A percentile compares a stretch with the other conserved stretches of the same genome.
These are phyloP conservation scores for Beaufortia kweichowensis DNA, from an alignment of 2,113 vertebrate species.

Conservation along the genomic window DNA sequence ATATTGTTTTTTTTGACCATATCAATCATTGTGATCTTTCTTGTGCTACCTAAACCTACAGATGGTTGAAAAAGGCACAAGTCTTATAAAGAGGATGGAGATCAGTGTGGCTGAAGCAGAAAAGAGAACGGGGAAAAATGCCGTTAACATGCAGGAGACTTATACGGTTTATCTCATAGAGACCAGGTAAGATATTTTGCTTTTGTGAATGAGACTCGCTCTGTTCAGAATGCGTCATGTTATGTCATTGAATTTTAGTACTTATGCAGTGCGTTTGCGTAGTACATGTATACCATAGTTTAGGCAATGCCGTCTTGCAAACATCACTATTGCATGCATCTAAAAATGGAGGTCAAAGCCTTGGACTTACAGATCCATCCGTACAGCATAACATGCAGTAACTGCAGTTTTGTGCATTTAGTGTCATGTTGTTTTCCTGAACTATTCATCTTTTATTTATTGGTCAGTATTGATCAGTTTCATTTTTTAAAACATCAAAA, in stretches of 20 bases:
- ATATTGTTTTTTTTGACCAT: no score
- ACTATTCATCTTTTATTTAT: no score
- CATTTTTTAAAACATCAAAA: no score
- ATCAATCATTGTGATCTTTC: background rate
- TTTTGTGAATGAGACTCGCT: background rate
- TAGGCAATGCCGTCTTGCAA: background rate
- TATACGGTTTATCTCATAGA: constrained; percentile 96
- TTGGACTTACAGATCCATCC: no score
- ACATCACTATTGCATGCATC: background rate
- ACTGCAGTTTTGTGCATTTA: no score
- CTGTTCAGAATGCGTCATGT: background rate
- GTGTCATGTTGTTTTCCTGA: no score
- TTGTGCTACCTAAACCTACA: constrained; percentile 48
- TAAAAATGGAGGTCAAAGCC: no score
- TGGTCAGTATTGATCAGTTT: no score
- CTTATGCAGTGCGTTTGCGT: no score
- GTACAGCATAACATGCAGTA: no score
- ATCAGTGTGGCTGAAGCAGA: constrained; percentile 92
- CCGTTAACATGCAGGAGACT: constrained; percentile 92
- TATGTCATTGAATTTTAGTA: background rate
- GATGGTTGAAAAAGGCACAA: constrained; percentile 79
- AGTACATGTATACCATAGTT: constrained; percentile 1
- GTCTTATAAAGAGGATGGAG: constrained; percentile 85
- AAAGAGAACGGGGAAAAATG: constrained; percentile 88
- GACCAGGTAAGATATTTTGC: constrained; percentile 77